Conservation (phyloP, 2,888 invertebrate species). For the Brachypalpus laphriformis region DNA sequence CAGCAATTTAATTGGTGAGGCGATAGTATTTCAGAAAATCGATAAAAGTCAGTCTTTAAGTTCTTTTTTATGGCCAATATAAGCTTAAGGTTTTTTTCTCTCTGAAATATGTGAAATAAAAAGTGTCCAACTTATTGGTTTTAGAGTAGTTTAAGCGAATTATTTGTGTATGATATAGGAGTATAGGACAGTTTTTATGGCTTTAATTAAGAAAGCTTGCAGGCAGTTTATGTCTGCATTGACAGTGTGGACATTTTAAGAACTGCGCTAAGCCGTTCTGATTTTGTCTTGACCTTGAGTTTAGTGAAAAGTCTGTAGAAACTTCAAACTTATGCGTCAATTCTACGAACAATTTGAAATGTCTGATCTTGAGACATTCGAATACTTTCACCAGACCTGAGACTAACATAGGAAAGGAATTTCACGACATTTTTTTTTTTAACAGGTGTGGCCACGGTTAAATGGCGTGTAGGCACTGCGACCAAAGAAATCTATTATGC, state of each 20-base stretch:
- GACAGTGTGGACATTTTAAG: background rate
- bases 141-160: background rate
- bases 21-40: constrained; percentile 41
- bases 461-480: too few relatives aligned
- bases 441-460: too few relatives aligned
- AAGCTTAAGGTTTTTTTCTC: background rate
- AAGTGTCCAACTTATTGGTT: background rate
- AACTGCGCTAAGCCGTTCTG: background rate
- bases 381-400: too few relatives aligned
- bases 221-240: background rate
- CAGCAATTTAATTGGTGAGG: constrained; percentile 38
- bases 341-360: too few relatives aligned
- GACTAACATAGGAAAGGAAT: too few relatives aligned
- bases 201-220: background rate
- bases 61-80: constrained; percentile 18
- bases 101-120: too few relatives aligned
- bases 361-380: too few relatives aligned
- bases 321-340: too few relatives aligned
- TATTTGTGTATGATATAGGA: background rate
- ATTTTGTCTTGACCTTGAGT: background rate
- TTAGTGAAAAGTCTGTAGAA: too few relatives aligned
- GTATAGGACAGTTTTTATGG: background rate
- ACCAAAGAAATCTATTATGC: too few relatives aligned
- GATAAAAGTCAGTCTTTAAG: constrained; percentile 33
- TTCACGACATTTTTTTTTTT: too few relatives aligned